Conservation (phyloP, 1,140 invertebrate species). For the Heliothis virescens region DNA sequence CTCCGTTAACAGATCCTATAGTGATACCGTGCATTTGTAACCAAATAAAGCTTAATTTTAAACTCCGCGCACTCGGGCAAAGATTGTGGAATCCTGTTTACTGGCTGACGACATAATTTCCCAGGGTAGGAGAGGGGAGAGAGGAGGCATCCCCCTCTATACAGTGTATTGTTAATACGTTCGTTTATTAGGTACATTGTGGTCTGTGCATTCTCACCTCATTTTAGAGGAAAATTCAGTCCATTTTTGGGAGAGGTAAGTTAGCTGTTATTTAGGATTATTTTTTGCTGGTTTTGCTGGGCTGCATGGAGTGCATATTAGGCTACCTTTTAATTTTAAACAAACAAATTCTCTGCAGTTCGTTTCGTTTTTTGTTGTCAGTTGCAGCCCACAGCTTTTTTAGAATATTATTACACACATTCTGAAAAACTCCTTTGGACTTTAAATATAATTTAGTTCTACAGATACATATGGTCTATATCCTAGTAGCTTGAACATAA, state of each 20-base stretch:
- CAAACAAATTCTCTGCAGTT: too few relatives aligned
- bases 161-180: constrained; percentile 43
- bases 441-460: too few relatives aligned
- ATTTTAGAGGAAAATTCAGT: neutral
- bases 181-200: constrained; percentile 33
- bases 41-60: constrained; percentile 43
- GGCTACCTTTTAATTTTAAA: too few relatives aligned
- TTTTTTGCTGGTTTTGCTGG: neutral
- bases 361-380: too few relatives aligned
- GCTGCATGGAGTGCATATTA: too few relatives aligned
- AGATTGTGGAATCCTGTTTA: constrained; percentile 48
- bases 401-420: too few relatives aligned
- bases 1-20: constrained; percentile 4
- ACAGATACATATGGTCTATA: too few relatives aligned
- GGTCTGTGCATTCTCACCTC: constrained; percentile 30
- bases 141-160: constrained; percentile 1
- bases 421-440: too few relatives aligned
- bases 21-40: constrained; percentile 20
- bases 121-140: constrained; percentile 8
- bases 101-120: constrained; percentile 48
- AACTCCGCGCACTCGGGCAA: constrained; percentile 4
- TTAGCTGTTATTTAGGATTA: neutral
- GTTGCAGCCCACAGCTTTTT: too few relatives aligned
- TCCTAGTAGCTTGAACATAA: too few relatives aligned
- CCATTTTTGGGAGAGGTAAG: neutral